Evolutionary conservation across 2,797 vertebrate genomes (phyloP).

Genomic region (Lutjanus argentimaculatus): DNA sequence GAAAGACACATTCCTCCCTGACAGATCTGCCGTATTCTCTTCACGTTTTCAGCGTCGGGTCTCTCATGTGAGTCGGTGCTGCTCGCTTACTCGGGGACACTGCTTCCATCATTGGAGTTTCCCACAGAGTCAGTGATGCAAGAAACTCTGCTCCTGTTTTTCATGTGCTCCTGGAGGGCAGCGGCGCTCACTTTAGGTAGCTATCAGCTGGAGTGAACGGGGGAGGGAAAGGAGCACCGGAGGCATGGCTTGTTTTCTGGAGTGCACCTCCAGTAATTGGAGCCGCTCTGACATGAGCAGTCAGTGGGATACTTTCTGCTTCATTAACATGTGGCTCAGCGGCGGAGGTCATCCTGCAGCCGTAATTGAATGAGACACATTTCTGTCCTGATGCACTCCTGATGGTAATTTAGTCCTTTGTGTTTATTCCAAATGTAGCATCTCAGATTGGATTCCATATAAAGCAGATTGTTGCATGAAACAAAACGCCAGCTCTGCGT

Average conservation of each 20-base stretch:
- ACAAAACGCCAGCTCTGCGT: slow-evolving; percentile 38
- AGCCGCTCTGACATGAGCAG: slow-evolving; percentile 6
- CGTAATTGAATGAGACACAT: slow-evolving; percentile 28
- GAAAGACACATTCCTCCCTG: slow-evolving; percentile 5
- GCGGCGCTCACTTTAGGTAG: not conserved
- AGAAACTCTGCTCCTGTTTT: slow-evolving; percentile 2
- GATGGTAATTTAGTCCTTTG: slow-evolving; percentile 17
- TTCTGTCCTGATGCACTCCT: not conserved
- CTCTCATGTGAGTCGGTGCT: not conserved
- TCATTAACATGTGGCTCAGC: slow-evolving; percentile 38
- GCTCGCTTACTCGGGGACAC: not conserved
- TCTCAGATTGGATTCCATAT: slow-evolving; percentile 27
- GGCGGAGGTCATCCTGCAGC: slow-evolving; percentile 27
- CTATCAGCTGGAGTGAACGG: not conserved
- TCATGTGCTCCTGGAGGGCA: slow-evolving; percentile 13
- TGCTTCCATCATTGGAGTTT: slow-evolving; percentile 21
- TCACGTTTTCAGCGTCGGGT: not conserved
- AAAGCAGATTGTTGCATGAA: slow-evolving; percentile 32
- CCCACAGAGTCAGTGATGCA: slow-evolving; percentile 26
- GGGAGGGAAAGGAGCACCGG: not conserved
- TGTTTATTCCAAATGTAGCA: slow-evolving; percentile 3
- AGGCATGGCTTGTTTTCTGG: slow-evolving; percentile 13
- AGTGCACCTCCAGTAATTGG: slow-evolving; percentile 40
- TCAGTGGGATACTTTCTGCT: slow-evolving; percentile 29
- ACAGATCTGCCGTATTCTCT: not conserved